Percentiles rank a stretch among this genome's conserved stretches.
Conservation (phyloP, 2,113 vertebrate genomes). For the Tichodroma muraria region DNA sequence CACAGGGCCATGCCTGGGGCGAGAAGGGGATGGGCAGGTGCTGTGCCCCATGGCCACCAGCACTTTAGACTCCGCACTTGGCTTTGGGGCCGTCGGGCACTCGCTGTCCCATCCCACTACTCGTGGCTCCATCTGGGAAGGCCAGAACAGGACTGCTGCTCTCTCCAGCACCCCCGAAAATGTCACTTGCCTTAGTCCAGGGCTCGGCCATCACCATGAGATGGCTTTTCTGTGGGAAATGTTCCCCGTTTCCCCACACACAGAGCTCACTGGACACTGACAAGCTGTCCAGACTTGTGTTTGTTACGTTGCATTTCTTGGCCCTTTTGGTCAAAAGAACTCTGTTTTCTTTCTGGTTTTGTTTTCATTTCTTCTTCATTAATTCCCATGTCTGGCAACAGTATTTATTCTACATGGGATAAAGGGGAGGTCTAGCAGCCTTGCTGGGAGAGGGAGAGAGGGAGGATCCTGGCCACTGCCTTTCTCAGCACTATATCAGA, state of each 20-base stretch:
- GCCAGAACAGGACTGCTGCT: not conserved
- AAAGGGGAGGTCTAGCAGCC: not conserved
- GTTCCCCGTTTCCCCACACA: not conserved
- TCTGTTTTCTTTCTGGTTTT: not conserved
- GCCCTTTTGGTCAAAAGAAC: constrained; percentile 15
- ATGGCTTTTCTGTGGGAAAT: not conserved
- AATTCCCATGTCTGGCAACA: not conserved
- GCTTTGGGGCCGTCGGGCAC: not conserved
- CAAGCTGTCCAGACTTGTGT: not conserved
- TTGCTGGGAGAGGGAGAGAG: not conserved
- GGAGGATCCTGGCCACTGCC: not conserved
- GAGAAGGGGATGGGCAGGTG: not conserved
- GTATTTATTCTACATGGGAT: not conserved
- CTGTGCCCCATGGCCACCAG: not conserved
- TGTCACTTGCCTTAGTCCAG: constrained; percentile 29
- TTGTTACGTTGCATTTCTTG: constrained; percentile 2
- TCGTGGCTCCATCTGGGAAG: not conserved
- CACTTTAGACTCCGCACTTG: constrained; percentile 12
- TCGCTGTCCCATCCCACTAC: not conserved
- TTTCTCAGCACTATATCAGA: not conserved
- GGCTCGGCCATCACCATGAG: not conserved
- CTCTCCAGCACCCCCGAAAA: not conserved
- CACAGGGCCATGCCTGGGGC: not conserved
- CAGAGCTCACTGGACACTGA: not conserved
- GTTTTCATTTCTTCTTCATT: not conserved